Percentiles rank a stretch among this genome's conserved stretches.
These are phyloP conservation scores for Shinisaurus crocodilurus DNA, from an alignment of 2,113 vertebrate species.

Conservation along the genomic window DNA sequence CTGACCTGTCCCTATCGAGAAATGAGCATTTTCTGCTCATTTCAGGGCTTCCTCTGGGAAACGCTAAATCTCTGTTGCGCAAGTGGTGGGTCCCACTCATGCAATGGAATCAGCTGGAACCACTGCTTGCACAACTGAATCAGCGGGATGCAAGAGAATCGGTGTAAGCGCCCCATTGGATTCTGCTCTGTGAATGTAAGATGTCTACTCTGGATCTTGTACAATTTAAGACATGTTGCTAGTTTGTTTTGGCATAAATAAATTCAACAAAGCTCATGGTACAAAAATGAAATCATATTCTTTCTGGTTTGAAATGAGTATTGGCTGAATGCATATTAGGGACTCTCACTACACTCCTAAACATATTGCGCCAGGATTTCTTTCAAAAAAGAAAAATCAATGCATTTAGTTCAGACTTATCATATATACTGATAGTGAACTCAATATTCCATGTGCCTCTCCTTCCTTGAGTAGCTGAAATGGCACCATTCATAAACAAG, in stretches of 20 bases:
- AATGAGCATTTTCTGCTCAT: no score
- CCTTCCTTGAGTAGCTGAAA: background rate
- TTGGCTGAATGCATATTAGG: background rate
- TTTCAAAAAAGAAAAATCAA: background rate
- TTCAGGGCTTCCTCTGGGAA: no score
- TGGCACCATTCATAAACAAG: background rate
- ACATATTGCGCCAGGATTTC: background rate
- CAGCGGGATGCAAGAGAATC: no score
- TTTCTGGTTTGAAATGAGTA: background rate
- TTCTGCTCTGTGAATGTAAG: background rate
- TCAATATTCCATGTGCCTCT: no score
- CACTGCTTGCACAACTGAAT: no score
- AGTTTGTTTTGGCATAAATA: background rate
- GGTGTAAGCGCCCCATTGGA: no score
- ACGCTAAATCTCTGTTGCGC: no score
- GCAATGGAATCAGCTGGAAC: no score
- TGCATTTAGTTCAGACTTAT: background rate
- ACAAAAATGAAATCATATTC: background rate
- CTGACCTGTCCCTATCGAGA: no score
- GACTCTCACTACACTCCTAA: background rate
- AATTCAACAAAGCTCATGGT: background rate
- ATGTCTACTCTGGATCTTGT: conserved; percentile 8
- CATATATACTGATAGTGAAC: background rate
- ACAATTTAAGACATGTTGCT: background rate
- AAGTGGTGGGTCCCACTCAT: no score